These are phyloP conservation scores for Tinea semifulvella DNA, from an alignment of 2,888 invertebrate genomes.

Conservation along the genomic window DNA sequence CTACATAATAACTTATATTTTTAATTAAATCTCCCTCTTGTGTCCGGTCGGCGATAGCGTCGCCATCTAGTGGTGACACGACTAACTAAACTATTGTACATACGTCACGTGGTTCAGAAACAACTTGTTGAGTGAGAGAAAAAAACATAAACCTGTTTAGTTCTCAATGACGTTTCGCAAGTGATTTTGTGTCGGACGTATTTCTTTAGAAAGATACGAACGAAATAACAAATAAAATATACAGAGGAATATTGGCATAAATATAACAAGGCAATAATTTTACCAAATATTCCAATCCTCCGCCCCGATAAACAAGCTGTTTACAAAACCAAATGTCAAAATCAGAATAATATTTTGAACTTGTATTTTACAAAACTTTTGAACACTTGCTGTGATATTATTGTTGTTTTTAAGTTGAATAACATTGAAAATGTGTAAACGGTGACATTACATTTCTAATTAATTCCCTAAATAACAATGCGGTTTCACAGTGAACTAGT, in stretches of 20 bases:
- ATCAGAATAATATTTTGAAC: not conserved
- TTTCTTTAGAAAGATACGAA: constrained; percentile 19
- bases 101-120: constrained; percentile 35
- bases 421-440: constrained; percentile 31
- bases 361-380: not conserved
- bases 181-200: constrained; percentile 50
- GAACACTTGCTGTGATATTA: not conserved
- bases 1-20: no score
- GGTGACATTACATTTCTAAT: constrained; percentile 25
- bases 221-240: not conserved
- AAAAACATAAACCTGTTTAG: constrained; percentile 49
- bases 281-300: not conserved
- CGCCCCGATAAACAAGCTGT: not conserved
- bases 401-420: not conserved
- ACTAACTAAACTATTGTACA: constrained; percentile 23
- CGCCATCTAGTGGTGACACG: constrained; percentile 35
- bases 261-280: not conserved
- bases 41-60: constrained; percentile 15
- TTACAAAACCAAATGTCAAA: not conserved
- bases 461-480: not conserved
- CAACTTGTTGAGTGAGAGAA: constrained; percentile 24
- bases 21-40: constrained; percentile 27
- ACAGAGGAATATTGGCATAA: not conserved
- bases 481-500: not conserved
- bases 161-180: constrained; percentile 43